These are phyloP conservation scores for Argentina silus DNA, from an alignment of 2,797 vertebrate species.

Conservation along the genomic window DNA sequence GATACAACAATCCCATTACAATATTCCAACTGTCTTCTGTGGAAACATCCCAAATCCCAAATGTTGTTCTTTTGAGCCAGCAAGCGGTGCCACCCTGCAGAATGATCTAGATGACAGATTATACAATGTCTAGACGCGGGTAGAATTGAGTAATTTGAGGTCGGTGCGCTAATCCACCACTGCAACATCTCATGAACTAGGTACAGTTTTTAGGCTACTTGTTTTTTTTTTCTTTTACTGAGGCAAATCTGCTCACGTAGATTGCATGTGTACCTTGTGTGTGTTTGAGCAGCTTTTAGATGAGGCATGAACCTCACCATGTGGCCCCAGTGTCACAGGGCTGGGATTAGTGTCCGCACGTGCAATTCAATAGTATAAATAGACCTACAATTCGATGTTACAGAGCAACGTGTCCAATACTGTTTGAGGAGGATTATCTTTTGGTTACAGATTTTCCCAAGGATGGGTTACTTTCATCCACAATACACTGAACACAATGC, in stretches of 20 bases:
- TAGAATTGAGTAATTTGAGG: not conserved
- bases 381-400: not conserved
- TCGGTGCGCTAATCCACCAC: not conserved
- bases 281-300: constrained; percentile 29
- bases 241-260: constrained; percentile 5
- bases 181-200: not conserved
- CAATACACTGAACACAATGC: constrained; percentile 64
- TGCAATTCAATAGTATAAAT: too few relatives aligned
- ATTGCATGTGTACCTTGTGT: constrained; percentile 18
- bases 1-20: not conserved
- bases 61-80: not conserved
- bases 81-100: not conserved
- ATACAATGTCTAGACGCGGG: not conserved
- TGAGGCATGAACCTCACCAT: too few relatives aligned
- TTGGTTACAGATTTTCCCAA: not conserved
- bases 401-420: not conserved
- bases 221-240: constrained; percentile 10
- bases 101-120: not conserved
- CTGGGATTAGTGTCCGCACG: constrained; percentile 13
- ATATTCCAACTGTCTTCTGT: not conserved
- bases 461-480: constrained; percentile 51
- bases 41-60: too few relatives aligned
- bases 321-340: not conserved
- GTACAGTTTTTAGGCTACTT: not conserved
- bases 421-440: not conserved